Percentiles rank a stretch among this genome's conserved stretches.
These are phyloP conservation scores for Sebastes taczanowskii DNA, from an alignment of 2,797 vertebrate species.

Conservation along the genomic window DNA sequence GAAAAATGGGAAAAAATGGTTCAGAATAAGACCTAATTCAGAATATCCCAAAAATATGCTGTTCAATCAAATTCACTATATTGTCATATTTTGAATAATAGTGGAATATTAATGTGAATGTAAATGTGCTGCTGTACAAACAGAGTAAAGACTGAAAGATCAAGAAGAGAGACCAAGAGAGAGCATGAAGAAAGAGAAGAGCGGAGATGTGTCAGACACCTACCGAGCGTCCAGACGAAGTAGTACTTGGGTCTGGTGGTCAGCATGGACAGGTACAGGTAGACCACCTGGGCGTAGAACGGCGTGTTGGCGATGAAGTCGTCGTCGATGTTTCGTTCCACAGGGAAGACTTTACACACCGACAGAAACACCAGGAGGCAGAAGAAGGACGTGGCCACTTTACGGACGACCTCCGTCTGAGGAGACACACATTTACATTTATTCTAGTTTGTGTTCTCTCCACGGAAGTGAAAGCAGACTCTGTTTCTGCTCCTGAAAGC, in stretches of 20 bases:
- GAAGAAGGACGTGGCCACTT: conserved; percentile 89
- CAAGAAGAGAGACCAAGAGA: background rate
- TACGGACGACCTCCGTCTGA: conserved; percentile 89
- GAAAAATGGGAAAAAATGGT: too few relatives aligned
- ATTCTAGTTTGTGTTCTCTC: background rate
- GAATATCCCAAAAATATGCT: too few relatives aligned
- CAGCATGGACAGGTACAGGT: conserved; percentile 91
- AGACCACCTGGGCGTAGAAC: conserved; percentile 86
- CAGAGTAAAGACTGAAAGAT: background rate
- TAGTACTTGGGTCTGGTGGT: conserved; percentile 96
- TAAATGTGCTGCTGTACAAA: too few relatives aligned
- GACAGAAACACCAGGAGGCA: conserved; percentile 91
- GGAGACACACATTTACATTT: conserved; percentile 27
- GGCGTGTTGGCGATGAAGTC: conserved; percentile 88
- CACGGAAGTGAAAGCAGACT: background rate
- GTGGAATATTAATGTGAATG: background rate
- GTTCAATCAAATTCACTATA: too few relatives aligned
- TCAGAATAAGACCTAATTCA: too few relatives aligned
- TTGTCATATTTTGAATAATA: background rate
- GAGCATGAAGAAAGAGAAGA: fast-evolving
- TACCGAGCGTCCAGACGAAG: conserved; percentile 95
- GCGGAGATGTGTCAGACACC: conserved; percentile 43
- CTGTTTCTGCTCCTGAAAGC: background rate
- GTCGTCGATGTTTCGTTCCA: conserved; percentile 91
- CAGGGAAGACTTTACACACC: conserved; percentile 87